These are phyloP conservation scores for Gymnoscopelus microlampas DNA, from an alignment of 2,797 vertebrate species.

Conservation along the genomic window DNA sequence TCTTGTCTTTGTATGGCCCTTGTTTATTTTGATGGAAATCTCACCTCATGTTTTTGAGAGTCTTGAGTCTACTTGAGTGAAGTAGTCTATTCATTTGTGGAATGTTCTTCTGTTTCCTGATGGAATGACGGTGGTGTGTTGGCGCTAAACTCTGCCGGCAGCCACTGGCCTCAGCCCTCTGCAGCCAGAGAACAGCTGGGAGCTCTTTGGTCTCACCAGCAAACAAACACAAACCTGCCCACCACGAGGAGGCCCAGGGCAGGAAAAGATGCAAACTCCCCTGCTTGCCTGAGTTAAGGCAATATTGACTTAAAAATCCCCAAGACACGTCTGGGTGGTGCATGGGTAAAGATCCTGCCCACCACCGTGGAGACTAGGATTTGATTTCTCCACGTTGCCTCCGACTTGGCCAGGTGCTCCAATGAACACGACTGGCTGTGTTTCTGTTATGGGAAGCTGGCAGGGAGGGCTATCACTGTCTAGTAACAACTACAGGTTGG, in stretches of 20 bases:
- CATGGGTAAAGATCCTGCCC: too few species aligned
- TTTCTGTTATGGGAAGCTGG: too few species aligned
- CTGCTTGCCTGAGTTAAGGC: too few species aligned
- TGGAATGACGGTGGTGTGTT: conserved; percentile 5
- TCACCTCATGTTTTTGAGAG: neutral
- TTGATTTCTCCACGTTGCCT: too few species aligned
- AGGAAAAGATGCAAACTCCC: neutral
- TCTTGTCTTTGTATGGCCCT: conserved; percentile 21
- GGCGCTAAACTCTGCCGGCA: conserved; percentile 1
- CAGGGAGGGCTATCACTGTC: too few species aligned
- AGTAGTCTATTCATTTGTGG: conserved; percentile 3
- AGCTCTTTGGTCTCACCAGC: neutral
- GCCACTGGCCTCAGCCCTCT: neutral
- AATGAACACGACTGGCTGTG: too few species aligned
- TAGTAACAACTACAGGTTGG: too few species aligned
- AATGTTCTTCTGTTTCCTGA: conserved; percentile 14
- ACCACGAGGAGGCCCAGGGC: neutral
- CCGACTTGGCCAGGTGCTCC: too few species aligned
- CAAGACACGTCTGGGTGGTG: too few species aligned
- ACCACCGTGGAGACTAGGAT: too few species aligned
- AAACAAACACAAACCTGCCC: conserved; percentile 1
- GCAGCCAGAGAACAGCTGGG: conserved; percentile 21
- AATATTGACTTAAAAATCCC: neutral
- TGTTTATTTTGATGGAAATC: conserved; percentile 25
- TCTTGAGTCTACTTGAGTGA: conserved; percentile 4